Evolutionary conservation across 2,888 invertebrate species (phyloP), one percentile per base, ranked within the genome.

Genomic region (Lasioglossum marginatum): DNA sequence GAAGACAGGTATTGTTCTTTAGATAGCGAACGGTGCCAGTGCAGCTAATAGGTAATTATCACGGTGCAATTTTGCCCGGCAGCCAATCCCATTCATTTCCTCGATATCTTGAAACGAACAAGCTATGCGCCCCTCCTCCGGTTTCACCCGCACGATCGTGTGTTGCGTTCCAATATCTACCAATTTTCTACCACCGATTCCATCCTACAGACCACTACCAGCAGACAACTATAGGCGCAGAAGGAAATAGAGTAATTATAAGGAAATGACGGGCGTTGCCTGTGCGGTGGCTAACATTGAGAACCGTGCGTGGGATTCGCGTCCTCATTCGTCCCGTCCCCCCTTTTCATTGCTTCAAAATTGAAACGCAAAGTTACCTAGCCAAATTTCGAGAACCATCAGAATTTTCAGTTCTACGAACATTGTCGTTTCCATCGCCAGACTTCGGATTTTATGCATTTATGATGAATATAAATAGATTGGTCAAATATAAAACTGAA

Each of bases 181-280:
- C 90, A 91, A 63, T 94, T 93, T 94, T 93, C 93, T 93, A 91
- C 92, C 93, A 93, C 93, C 92, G 93, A 93, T 94, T 93, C 89
- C 88, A 84, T 88, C 89, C 90, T 92, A 89, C 87, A 72, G 85
- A 76, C 88, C 83, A 48, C 74, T 63, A 63, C 63, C 19, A 63
- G 63, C 88, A 87, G 87, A 77, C 88, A 82, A 88, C 91, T 89
- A 87, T 91, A 88, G 90, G 89, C 88, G 87, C 90, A 81, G 83
- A 87, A 92, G 94, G 94, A 94, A 94, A 94, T 94, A 89, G 92
- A 94, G 94, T 94, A 94, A 94, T 94, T 94, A 94, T 93, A 92
- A 94, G 94, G 94, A 94, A 94, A 94, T 94, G 92, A 93, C 94
- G 92, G 94, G 94, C 94, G 94, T 94, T 91, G 92, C 94, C 92